Conservation (phyloP, 2,113 vertebrate species). For the Mustela nigripes region DNA sequence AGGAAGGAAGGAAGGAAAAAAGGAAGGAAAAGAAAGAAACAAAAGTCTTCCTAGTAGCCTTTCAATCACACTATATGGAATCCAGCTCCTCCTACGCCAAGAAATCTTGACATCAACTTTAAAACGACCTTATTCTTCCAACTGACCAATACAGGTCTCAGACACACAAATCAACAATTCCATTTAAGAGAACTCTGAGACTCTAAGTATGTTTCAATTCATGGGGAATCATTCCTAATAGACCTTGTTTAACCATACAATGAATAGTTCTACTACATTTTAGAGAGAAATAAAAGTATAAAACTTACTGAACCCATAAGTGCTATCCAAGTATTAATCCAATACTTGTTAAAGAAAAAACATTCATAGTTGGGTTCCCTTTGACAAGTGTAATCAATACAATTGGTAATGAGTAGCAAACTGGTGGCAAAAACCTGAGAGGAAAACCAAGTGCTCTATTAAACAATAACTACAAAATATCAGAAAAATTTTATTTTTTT, state of each 20-base stretch:
- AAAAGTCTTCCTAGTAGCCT: neutral
- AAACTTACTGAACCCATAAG: neutral
- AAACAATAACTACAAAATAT: neutral
- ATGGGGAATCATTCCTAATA: neutral
- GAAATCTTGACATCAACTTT: neutral
- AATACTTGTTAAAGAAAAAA: neutral
- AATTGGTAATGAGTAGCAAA: neutral
- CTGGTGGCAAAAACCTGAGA: neutral
- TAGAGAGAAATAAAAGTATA: neutral
- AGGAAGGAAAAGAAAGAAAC: too few species aligned
- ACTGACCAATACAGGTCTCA: neutral
- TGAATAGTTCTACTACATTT: conserved; percentile 46
- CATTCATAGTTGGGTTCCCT: neutral
- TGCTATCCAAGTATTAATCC: neutral
- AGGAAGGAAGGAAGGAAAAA: too few species aligned
- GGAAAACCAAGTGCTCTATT: neutral
- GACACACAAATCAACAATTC: neutral
- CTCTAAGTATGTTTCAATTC: neutral
- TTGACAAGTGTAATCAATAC: neutral
- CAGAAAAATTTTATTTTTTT: neutral
- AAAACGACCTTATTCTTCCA: neutral
- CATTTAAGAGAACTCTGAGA: neutral
- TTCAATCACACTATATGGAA: neutral
- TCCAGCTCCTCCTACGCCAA: neutral
- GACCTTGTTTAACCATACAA: neutral